These are phyloP conservation scores for Rhinogobio ventralis DNA, from an alignment of 2,797 vertebrate genomes.

Conservation along the genomic window DNA sequence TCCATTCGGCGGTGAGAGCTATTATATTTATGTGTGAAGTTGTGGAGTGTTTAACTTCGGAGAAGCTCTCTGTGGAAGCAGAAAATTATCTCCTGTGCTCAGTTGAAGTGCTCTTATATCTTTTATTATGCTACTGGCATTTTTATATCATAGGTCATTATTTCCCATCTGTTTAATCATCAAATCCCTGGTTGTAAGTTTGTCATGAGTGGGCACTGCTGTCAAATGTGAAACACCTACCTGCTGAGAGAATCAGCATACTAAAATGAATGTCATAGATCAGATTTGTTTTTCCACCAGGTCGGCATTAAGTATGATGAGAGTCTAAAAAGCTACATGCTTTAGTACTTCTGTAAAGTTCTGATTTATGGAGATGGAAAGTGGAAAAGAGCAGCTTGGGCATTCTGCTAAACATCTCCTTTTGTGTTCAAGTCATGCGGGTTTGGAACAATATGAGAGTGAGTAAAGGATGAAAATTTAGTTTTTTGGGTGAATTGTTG, in stretches of 20 bases:
- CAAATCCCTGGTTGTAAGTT: neutral
- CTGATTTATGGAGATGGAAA: neutral
- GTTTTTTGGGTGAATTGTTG: neutral
- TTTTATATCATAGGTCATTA: conserved; percentile 44
- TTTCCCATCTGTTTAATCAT: conserved; percentile 54
- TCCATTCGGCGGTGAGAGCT: conserved; percentile 32
- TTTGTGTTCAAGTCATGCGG: neutral
- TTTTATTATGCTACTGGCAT: conserved; percentile 35
- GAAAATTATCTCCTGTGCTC: conserved; percentile 33
- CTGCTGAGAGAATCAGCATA: neutral
- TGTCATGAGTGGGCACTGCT: conserved; percentile 17
- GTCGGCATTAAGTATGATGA: neutral
- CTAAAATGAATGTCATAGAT: conserved; percentile 12
- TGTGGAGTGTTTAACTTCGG: conserved; percentile 37
- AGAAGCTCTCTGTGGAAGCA: conserved; percentile 14
- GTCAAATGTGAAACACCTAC: conserved; percentile 22
- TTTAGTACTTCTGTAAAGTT: neutral
- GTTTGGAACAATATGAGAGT: neutral
- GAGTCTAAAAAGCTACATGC: neutral
- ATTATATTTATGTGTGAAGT: conserved; percentile 38
- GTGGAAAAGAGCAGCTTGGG: neutral
- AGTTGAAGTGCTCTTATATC: conserved; percentile 55
- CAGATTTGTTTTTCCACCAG: conserved; percentile 27
- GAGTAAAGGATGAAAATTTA: neutral
- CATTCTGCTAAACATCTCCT: neutral